Base-by-base conservation (phyloP, 2,797 vertebrate genomes). In the Tenualosa thibaudeaui region DNA sequence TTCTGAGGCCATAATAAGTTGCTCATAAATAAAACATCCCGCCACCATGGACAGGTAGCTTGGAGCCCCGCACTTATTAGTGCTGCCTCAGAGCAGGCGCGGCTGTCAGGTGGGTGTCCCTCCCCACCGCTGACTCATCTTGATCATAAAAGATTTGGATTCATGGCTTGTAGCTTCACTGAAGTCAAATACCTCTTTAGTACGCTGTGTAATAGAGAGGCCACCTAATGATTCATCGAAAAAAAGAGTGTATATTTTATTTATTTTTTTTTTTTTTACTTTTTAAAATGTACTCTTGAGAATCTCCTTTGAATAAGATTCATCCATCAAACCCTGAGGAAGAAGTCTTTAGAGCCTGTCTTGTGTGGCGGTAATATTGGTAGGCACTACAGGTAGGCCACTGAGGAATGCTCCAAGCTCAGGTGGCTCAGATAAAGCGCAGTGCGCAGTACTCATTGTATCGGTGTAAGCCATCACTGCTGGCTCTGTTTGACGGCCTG, bases 21-120 rank as follows among this genome's bases (percentile, higher is more conserved):
- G 6, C 75, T 51, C 81, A 91, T 95, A 92, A 94, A 95, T 94
- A 93, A 94, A 93, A 93, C 91, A 95, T 94, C 71, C 89, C 90
- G 89, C 88, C 91, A 92, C 93, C 93, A 94, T 89, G 91, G 90
- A 88, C 91, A 84, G 85, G 84, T 92, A 88, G 93, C 94, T 93
- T 93, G 91, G 90, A 93, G 93, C 93, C 88, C 90, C 89, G 85
- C 26, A 37, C 65, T 71, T 65, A 65, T 65, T 65, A 65, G 26
- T 31, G 62, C 13, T 37, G 65, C 65, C 65, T 37, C 12, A 3
- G 12, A 71, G 65, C 65, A 15, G 10, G 26, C 31, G 1, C 26
- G 37, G 12, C 65, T 37, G 65, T 71, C 65, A 19, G 65, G 26
- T 17, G 54, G 65, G 26, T 40, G 31, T 31, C 65, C 31, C 65